Conservation (phyloP, 2,888 invertebrate species). For the Uloborus plumipes region DNA sequence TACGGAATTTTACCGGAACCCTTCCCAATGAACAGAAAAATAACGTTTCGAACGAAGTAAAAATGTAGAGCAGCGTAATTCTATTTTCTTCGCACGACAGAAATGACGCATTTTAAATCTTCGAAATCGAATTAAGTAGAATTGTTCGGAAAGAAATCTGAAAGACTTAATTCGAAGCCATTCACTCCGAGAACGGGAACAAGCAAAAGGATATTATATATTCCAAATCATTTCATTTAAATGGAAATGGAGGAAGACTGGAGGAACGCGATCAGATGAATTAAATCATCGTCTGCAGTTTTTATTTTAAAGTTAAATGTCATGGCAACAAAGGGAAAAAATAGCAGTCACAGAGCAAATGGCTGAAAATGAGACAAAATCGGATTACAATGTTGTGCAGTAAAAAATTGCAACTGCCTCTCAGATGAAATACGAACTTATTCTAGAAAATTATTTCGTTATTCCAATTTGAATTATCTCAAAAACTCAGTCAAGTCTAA, state of each 20-base stretch:
- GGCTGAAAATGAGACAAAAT: no score
- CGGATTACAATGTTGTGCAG: no score
- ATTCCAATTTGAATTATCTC: no score
- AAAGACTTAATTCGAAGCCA: background rate
- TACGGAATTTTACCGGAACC: no score
- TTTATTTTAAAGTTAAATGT: background rate
- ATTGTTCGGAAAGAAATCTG: background rate
- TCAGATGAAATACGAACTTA: no score
- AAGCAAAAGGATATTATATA: slow-evolving; percentile 16
- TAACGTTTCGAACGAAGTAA: no score
- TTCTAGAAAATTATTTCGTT: no score
- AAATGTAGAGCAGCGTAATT: background rate
- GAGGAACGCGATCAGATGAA: slow-evolving; percentile 2
- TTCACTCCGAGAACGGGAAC: background rate
- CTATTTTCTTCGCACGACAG: slow-evolving; percentile 11
- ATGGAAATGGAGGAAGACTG: slow-evolving; percentile 16
- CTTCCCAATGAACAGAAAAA: no score
- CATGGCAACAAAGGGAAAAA: no score
- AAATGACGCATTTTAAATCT: slow-evolving; percentile 30
- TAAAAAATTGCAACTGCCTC: no score
- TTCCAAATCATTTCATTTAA: slow-evolving; percentile 24
- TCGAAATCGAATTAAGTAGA: slow-evolving; percentile 16
- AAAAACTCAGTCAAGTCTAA: no score
- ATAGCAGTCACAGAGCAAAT: no score
- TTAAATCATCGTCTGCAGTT: slow-evolving; percentile 12